Base-by-base conservation (phyloP, 1,140 invertebrate genomes). In the Achroia grisella region DNA sequence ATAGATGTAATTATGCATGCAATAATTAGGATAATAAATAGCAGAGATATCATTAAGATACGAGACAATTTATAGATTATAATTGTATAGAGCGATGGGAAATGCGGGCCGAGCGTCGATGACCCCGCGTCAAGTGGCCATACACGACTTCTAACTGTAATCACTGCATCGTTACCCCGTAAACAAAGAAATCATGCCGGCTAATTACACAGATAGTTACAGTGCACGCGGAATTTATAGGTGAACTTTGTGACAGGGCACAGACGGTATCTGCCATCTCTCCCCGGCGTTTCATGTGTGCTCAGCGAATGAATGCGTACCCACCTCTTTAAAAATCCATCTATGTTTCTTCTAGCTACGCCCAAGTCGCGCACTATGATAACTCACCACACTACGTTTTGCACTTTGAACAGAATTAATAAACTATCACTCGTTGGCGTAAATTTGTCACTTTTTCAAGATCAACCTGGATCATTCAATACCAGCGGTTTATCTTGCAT, bases 301-400 rank as follows among this genome's bases (percentile, higher is more conserved):
- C 44, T 48, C 47, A 51, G 52, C 48, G 47, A 35, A 14, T 32
- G 45, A 53, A 45, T 35, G 39, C 44, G 41, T 64, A 62, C n/a
- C n/a, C 61, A 75, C 71, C 71, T 75, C 57, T 39, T n/a, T 62
- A 68, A 54, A 68, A 60, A 59, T 66, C 71, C 71, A 75, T 75
- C 37, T 54, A 55, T 33, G 40, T 52, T 23, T 6, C 17, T 23
- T 23, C 6, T 3, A 23, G 6, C 6, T 23, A 23, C 49, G 28
- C 47, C 39, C 29, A 10, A 45, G 10, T 10, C 32, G 30, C 11
- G 15, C 10, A 10, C 41, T 34, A 33, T 8, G 27, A 11, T 14
- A 44, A 15, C 6, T 39, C 14, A 48, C 8, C 11, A 14, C 29
- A 28, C 11, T 39, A 23, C 30, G 40, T 48, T 53, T 32, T 15